Evolutionary conservation across 2,113 vertebrate genomes (phyloP), one percentile per base, ranked within the genome.

Genomic region (Catharus bicknelli): DNA sequence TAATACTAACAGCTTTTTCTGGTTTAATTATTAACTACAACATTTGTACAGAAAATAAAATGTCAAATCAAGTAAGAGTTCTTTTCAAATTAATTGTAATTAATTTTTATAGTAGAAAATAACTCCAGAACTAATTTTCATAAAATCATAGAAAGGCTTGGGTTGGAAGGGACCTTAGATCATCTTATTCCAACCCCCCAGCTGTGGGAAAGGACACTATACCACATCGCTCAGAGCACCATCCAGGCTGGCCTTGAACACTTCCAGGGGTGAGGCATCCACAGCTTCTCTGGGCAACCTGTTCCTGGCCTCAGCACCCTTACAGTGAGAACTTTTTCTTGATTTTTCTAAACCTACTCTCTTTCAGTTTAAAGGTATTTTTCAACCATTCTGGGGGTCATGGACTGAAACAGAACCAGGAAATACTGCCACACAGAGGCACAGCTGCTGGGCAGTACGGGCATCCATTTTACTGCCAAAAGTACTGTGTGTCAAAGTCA

Each of bases 11-110:
- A 80, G 58, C 29, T 80, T 88, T 82, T 86, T 47, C 77, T 86
- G 48, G 47, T 38, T 91, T 59, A 79, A 93, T 83, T 80, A 91
- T 88, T 79, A 85, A 94, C 81, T 38, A 83, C n/a, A 57, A 64
- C 57, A 50, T 83, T 76, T 66, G 83, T 27, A 72, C 16, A 54
- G 47, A 86, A 88, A 91, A 79, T 63, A 81, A 17, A 62, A 48
- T 12, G 22, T 51, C 43, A 68, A 45, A 67, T 16, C 50, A 79
- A 88, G 26, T 48, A 74, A 16, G 61, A 93, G 53, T 21, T 84
- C 36, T 58, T 84, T 84, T 94, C 51, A 83, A 88, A 74, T 3
- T 2, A 78, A 88, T 55, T 30, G 19, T 27, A 85, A 30, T 74
- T 5, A 40, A 57, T 84, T 90, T 94, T 95, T 79, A 38, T 51